Conservation (phyloP, 2,113 vertebrate genomes). For the Python bivittatus region DNA sequence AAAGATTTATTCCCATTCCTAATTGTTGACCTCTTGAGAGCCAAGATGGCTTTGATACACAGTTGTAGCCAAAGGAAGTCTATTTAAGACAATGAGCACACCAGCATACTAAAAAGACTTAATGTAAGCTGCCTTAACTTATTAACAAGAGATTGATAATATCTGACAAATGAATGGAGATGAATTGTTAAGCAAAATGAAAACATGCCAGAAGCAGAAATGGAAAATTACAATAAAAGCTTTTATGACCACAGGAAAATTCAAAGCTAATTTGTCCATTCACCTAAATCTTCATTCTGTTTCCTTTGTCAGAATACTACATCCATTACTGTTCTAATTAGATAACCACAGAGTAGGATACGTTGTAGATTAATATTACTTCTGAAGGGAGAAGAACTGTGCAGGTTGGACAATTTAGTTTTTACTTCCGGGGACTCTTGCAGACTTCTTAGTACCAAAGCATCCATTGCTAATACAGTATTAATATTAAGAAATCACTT, state of each 20-base stretch:
- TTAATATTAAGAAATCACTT: not conserved
- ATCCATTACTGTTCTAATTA: constrained; percentile 66
- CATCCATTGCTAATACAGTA: not conserved
- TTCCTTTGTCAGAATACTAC: constrained; percentile 51
- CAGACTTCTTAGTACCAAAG: constrained; percentile 9
- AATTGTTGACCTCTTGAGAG: not conserved
- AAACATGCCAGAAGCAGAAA: constrained; percentile 74
- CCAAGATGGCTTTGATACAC: not conserved
- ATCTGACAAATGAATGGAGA: constrained; percentile 70
- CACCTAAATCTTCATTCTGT: constrained; percentile 63
- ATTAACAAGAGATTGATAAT: constrained; percentile 70
- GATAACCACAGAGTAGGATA: constrained; percentile 46
- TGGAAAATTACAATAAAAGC: constrained; percentile 76
- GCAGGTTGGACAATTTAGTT: constrained; percentile 26
- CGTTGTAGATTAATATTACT: constrained; percentile 7
- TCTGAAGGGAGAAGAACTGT: constrained; percentile 29
- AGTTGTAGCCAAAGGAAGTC: constrained; percentile 18
- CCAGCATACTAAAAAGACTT: constrained; percentile 43
- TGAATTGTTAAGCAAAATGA: constrained; percentile 71
- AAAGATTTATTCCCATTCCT: not conserved
- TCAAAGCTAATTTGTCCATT: constrained; percentile 74
- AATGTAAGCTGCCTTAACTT: constrained; percentile 57
- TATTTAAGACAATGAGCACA: not conserved
- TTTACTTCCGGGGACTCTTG: constrained; percentile 12
- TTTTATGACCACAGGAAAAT: constrained; percentile 73